Percentiles rank a stretch among this genome's conserved stretches.
These are phyloP conservation scores for Temnothorax ravouxi DNA, from an alignment of 2,888 invertebrate genomes.

Conservation along the genomic window DNA sequence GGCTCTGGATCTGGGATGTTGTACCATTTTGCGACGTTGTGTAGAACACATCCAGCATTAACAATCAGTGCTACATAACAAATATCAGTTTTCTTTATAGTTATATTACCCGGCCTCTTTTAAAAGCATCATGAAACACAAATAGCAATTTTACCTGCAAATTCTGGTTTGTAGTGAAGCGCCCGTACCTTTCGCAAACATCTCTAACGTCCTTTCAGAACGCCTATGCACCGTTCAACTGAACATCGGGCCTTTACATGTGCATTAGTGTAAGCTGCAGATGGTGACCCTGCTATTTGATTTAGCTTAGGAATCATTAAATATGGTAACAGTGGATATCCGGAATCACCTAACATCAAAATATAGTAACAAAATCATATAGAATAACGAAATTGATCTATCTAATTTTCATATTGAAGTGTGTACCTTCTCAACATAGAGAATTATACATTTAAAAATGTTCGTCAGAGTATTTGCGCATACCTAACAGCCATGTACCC, in stretches of 20 bases:
- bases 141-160: background rate
- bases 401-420: too few relatives aligned
- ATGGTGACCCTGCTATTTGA: conserved; percentile 3
- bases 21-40: background rate
- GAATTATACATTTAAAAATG: too few relatives aligned
- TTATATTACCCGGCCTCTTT: background rate
- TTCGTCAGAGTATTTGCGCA: background rate
- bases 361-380: too few relatives aligned
- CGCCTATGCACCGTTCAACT: conserved; percentile 27
- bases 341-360: background rate
- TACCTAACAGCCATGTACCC: background rate
- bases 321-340: conserved; percentile 4
- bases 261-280: background rate
- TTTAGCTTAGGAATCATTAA: conserved; percentile 5
- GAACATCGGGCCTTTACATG: conserved; percentile 4
- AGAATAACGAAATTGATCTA: too few relatives aligned
- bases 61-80: background rate
- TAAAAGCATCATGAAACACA: background rate
- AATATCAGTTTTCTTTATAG: conserved; percentile 2
- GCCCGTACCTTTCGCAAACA: conserved; percentile 54
- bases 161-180: conserved; percentile 55
- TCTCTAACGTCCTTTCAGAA: conserved; percentile 53
- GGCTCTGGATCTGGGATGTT: background rate
- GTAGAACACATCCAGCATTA: background rate
- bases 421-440: too few relatives aligned